Base-by-base conservation (phyloP, 2,797 vertebrate species). In the Pseudocheirus occidentalis region DNA sequence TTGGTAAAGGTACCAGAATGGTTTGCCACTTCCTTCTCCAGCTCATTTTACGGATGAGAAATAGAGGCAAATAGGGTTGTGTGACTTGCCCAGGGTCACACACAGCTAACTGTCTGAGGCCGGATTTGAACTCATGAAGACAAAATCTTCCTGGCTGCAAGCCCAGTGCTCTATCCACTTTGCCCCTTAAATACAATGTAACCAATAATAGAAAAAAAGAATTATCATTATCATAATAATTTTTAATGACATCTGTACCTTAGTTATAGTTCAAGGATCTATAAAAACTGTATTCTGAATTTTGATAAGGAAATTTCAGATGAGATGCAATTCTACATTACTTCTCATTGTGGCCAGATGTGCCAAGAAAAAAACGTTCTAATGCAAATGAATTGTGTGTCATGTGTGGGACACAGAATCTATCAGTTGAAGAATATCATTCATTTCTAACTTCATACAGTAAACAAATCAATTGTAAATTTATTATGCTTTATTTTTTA, bases 321-420 rank as follows among this genome's bases (percentile, higher is more conserved):
- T 55, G 40, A 56, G 96, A 93, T 95, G 16, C 55, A 96, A 89
- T 95, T 95, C 53, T 59, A 40, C 54, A 4, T 66, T 87, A 94
- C 96, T 81, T 94, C 81, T 66, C 96, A 96, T 90, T 91, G 40
- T 28, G 91, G 9, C 92, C 55, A 93, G 13, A 94, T 91, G n/a
- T 94, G 93, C 92, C 46, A 97, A 81, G 21, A n/a, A 90, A 90
- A 52, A 81, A 59, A 10, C 9, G 91, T 9, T 91, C 29, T 57
- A 92, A 95, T 54, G 95, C n/a, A 93, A 95, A 96, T 31, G 29
- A 94, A 66, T 55, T 92, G 46, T 11, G 58, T 58, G 96, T 93
- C 54, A 96, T 46, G 31, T 92, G 28, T 58, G 21, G 55, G 46
- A 91, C 58, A 90, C 50, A 94, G 18, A 93, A 94, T 95, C 58